Evolutionary conservation across 2,113 vertebrate genomes (phyloP).

Genomic region (Trogon melanurus): DNA sequence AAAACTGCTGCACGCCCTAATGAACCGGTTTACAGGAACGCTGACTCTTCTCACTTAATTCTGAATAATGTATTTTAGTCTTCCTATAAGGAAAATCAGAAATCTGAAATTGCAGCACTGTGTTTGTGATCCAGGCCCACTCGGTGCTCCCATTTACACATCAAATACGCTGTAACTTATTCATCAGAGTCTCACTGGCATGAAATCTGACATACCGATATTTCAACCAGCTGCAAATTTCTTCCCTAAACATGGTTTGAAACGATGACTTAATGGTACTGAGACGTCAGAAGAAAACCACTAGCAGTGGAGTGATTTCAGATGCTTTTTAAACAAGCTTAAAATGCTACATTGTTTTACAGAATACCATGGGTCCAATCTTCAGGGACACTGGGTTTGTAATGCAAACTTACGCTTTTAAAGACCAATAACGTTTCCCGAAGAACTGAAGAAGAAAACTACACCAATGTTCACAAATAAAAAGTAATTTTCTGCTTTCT

Average conservation of each 20-base stretch:
- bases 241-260: background rate
- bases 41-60: background rate
- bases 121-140: background rate
- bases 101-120: background rate
- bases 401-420: background rate
- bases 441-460: constrained; percentile 6
- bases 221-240: constrained; percentile 7
- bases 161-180: background rate
- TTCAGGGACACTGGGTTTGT: background rate
- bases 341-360: background rate
- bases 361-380: background rate
- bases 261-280: background rate
- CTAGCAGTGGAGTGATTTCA: background rate
- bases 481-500: constrained; percentile 27
- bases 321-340: background rate
- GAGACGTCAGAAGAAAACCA: background rate
- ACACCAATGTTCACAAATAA: constrained; percentile 12
- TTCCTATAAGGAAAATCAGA: background rate
- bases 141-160: background rate
- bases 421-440: background rate
- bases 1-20: background rate
- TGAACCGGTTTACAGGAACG: background rate
- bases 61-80: background rate
- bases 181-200: background rate
- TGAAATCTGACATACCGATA: background rate